phyloP scores from a whole-genome alignment of 2,113 vertebrate species.

The Puffinus mauretanicus region DNA sequence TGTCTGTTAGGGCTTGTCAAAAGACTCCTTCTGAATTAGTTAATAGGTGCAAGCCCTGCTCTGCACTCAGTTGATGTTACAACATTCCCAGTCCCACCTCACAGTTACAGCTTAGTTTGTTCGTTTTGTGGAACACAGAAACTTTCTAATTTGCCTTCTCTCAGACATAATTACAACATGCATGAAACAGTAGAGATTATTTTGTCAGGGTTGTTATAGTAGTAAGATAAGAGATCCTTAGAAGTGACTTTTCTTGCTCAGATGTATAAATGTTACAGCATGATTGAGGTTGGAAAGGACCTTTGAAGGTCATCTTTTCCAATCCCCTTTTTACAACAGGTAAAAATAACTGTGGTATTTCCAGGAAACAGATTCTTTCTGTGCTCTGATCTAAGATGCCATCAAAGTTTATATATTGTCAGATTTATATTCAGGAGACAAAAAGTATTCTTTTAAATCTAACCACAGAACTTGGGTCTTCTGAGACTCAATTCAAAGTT shows the following conservation, averaged over 20 bases:
- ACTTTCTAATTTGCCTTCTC: neutral
- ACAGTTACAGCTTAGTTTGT: neutral
- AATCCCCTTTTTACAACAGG: neutral
- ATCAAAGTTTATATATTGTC: neutral
- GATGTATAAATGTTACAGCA: neutral
- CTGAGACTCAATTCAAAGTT: slow-evolving; percentile 16
- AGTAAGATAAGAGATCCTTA: neutral
- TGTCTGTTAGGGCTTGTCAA: neutral
- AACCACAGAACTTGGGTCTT: neutral
- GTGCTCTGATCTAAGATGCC: neutral
- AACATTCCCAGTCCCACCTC: neutral
- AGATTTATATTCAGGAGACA: slow-evolving; percentile 17
- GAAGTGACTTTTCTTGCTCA: neutral
- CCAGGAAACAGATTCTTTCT: neutral
- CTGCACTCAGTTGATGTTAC: neutral
- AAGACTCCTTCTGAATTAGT: neutral
- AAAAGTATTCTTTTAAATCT: neutral
- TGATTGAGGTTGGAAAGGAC: neutral
- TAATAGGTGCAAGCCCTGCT: neutral
- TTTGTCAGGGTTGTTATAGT: neutral
- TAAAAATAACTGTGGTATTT: neutral
- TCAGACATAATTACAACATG: neutral
- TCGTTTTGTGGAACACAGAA: neutral
- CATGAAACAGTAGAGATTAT: neutral
- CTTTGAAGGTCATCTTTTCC: neutral